phyloP scores from a whole-genome alignment of 1,140 invertebrate species.

The Chelonus insularis region DNA sequence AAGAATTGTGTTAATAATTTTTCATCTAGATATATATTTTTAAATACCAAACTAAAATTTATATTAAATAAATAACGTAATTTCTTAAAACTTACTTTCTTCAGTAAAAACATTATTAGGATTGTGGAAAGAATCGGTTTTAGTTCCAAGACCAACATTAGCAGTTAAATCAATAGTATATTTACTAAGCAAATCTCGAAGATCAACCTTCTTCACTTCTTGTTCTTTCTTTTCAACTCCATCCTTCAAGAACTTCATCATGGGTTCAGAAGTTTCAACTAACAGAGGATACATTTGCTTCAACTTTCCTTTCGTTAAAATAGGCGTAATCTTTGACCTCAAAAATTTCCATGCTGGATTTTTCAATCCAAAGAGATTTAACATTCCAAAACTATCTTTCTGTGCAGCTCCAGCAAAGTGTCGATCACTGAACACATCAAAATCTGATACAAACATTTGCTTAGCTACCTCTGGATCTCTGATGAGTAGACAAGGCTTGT shows the following conservation, averaged over 20 bases:
- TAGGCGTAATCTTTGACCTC: conserved; percentile 54
- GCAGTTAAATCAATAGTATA: conserved; percentile 62
- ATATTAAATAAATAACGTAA: no score
- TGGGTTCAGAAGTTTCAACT: conserved; percentile 38
- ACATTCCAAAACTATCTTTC: conserved; percentile 37
- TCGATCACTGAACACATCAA: conserved; percentile 57
- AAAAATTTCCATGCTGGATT: conserved; percentile 38
- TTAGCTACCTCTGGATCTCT: conserved; percentile 63
- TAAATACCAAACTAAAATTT: no score
- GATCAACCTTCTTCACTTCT: conserved; percentile 12
- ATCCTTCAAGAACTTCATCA: conserved; percentile 34
- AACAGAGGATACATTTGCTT: conserved; percentile 57
- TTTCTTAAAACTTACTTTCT: conserved; percentile 39
- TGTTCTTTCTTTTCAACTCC: conserved; percentile 10
- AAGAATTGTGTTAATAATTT: no score
- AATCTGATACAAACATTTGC: conserved; percentile 63
- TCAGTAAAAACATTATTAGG: conserved; percentile 44
- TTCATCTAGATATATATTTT: no score
- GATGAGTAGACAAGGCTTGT: conserved; percentile 58
- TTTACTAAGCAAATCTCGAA: conserved; percentile 45
- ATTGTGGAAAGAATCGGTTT: conserved; percentile 53
- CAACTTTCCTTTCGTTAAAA: conserved; percentile 59
- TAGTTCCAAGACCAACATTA: conserved; percentile 59
- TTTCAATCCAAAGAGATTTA: conserved; percentile 41
- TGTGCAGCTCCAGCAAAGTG: conserved; percentile 18